A percentile compares a stretch with the other conserved stretches of the same genome.
Evolutionary conservation across 1,140 invertebrate genomes (phyloP).

Genomic region (Drosophila tani): DNA sequence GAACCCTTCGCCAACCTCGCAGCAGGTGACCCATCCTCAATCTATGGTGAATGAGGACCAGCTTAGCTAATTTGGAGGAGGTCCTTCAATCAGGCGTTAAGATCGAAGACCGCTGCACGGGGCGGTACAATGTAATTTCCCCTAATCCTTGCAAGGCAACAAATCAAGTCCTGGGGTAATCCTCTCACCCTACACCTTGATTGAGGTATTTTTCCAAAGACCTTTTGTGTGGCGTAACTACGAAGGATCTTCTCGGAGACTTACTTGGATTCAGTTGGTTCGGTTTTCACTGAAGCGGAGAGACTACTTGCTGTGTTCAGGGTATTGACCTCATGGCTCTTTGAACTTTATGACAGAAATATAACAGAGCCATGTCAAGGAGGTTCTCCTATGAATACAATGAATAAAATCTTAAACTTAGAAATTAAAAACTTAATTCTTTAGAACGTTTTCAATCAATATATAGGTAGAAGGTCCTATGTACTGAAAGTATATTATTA

Average conservation of each 20-base stretch:
- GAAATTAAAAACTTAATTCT: background rate
- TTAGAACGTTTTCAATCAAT: background rate
- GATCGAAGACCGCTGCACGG: conserved; percentile 9
- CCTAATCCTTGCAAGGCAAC: conserved; percentile 20
- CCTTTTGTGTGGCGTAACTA: conserved; percentile 7
- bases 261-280: background rate
- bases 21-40: conserved; percentile 37
- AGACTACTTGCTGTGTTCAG: conserved; percentile 7
- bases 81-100: conserved; percentile 28
- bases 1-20: conserved; percentile 19
- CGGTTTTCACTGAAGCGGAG: background rate
- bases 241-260: background rate
- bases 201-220: conserved; percentile 21
- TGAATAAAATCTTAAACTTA: background rate
- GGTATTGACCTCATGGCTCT: background rate
- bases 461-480: background rate
- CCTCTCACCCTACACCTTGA: conserved; percentile 11
- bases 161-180: conserved; percentile 25
- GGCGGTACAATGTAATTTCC: conserved; percentile 23
- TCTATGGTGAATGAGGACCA: conserved; percentile 10
- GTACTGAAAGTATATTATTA: background rate
- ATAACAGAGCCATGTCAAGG: background rate
- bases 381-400: background rate
- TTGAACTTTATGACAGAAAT: background rate
- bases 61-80: conserved; percentile 37